These are phyloP conservation scores for Donacobius atricapilla DNA, from an alignment of 2,113 vertebrate species.

Conservation along the genomic window DNA sequence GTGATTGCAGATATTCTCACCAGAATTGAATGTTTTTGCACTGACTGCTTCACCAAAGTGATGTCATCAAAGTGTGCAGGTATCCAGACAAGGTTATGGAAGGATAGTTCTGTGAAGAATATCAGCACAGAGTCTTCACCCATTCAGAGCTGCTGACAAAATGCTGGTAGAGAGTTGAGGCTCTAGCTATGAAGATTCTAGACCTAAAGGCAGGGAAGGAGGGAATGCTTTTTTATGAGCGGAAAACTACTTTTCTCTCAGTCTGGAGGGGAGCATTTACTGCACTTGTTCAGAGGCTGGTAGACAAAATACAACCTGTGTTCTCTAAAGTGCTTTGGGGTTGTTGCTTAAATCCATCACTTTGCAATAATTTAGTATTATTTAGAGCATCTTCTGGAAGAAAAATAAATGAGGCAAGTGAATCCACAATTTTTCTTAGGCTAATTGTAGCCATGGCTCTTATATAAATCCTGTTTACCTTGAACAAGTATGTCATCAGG, in stretches of 20 bases:
- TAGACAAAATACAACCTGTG: not conserved
- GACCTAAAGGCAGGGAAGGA: not conserved
- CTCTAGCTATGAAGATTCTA: not conserved
- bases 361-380: not conserved
- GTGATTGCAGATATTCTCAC: not conserved
- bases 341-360: not conserved
- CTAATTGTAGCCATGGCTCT: not conserved
- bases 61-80: not conserved
- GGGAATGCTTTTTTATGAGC: not conserved
- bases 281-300: not conserved
- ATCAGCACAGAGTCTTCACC: not conserved
- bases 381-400: not conserved
- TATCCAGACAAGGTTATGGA: rapidly evolving
- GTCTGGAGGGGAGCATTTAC: not conserved
- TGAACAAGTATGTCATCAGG: not conserved
- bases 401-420: not conserved
- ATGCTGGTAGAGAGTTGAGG: not conserved
- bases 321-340: not conserved
- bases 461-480: not conserved
- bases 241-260: not conserved
- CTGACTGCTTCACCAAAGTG: not conserved
- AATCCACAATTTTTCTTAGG: not conserved
- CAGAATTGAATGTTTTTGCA: not conserved
- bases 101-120: not conserved
- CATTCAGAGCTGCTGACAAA: not conserved